Evolutionary conservation across 2,888 invertebrate genomes (phyloP).

Genomic region (Ochropleura plecta): DNA sequence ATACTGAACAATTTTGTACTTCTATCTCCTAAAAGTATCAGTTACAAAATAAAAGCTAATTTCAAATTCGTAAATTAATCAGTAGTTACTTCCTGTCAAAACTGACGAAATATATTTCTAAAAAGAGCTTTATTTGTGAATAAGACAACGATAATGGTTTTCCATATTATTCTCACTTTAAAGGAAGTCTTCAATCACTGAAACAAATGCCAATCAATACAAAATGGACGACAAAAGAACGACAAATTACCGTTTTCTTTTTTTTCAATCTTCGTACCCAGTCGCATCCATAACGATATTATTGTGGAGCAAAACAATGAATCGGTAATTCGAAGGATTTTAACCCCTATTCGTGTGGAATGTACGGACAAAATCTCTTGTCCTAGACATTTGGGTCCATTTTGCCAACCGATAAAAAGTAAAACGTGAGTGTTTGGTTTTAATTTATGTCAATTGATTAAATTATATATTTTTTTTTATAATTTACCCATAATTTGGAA

Average conservation of each 20-base stretch:
- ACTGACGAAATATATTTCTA: not conserved
- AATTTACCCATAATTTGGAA: not conserved
- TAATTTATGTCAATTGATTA: not conserved
- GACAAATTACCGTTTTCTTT: constrained; percentile 56
- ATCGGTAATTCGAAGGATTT: constrained; percentile 36
- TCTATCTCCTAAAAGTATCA: too few relatives aligned
- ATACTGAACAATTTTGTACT: too few relatives aligned
- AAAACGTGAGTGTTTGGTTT: not conserved
- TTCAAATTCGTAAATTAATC: not conserved
- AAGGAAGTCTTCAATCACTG: constrained; percentile 22
- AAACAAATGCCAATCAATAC: constrained; percentile 57
- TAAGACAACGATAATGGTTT: not conserved
- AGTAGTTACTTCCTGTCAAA: not conserved
- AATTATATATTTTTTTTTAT: not conserved
- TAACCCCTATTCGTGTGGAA: constrained; percentile 25
- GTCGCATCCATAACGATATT: constrained; percentile 51
- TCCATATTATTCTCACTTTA: not conserved
- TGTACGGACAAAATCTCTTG: constrained; percentile 6
- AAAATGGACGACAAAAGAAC: constrained; percentile 40
- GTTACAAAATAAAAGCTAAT: not conserved
- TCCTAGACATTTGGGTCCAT: not conserved
- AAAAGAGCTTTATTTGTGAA: not conserved
- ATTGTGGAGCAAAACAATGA: constrained; percentile 49
- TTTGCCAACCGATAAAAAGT: constrained; percentile 13
- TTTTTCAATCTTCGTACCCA: constrained; percentile 56